phyloP scores from a whole-genome alignment of 2,797 vertebrate species.

The Kryptolebias ocellatus region DNA sequence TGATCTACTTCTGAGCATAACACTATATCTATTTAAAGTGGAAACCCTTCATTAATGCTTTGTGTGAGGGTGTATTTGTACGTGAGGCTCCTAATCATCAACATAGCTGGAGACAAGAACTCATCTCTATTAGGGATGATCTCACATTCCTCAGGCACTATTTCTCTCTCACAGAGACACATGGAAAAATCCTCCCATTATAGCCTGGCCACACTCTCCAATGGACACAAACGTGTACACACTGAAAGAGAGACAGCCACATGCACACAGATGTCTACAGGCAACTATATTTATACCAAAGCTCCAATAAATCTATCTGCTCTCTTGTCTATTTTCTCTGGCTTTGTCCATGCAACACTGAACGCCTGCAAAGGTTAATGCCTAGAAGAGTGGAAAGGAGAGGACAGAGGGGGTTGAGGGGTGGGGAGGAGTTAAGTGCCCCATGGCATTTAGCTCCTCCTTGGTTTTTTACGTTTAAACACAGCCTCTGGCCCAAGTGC shows the following conservation, averaged over 20 bases:
- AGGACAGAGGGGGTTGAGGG: conserved; percentile 1
- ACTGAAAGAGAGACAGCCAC: conserved; percentile 51
- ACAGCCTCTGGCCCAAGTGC: conserved; percentile 64
- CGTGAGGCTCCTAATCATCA: conserved; percentile 39
- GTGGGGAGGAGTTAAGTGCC: conserved; percentile 31
- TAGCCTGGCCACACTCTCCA: conserved; percentile 52
- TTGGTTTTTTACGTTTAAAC: conserved; percentile 45
- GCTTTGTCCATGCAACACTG: conserved; percentile 49
- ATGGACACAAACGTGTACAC: conserved; percentile 11
- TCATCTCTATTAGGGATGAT: conserved; percentile 41
- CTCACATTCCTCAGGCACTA: conserved; percentile 60
- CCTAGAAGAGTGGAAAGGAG: conserved; percentile 11
- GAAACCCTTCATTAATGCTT: conserved; percentile 69
- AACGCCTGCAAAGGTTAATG: conserved; percentile 44
- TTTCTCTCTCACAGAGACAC: conserved; percentile 58
- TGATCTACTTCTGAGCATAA: conserved; percentile 62
- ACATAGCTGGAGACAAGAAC: conserved; percentile 59
- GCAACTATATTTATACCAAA: conserved; percentile 73
- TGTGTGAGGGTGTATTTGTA: conserved; percentile 36
- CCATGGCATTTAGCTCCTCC: conserved; percentile 62
- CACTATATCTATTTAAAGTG: conserved; percentile 61
- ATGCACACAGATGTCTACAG: conserved; percentile 69
- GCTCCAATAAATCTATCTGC: conserved; percentile 76
- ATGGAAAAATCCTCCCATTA: conserved; percentile 65
- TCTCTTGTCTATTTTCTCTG: conserved; percentile 74